Conservation (phyloP, 2,888 invertebrate genomes). For the Acleris literana region DNA sequence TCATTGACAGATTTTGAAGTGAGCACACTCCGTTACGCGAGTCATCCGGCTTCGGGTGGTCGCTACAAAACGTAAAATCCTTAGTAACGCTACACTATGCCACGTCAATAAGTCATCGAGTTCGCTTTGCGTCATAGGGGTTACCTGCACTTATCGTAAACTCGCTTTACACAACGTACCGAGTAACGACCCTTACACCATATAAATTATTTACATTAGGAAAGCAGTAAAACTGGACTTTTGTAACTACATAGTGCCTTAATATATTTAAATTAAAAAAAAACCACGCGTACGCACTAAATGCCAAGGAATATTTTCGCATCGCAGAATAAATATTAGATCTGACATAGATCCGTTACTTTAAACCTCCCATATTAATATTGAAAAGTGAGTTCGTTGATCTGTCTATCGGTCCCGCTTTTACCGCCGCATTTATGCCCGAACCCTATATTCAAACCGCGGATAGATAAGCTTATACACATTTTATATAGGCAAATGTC, state of each 20-base stretch:
- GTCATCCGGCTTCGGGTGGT: slow-evolving; percentile 72
- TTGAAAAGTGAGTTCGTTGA: too few species aligned
- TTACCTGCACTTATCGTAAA: slow-evolving; percentile 64
- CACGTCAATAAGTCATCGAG: slow-evolving; percentile 45
- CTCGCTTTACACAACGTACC: slow-evolving; percentile 44
- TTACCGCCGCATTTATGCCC: too few species aligned
- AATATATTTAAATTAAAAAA: too few species aligned
- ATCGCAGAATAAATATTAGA: slow-evolving; percentile 17
- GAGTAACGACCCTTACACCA: slow-evolving; percentile 28
- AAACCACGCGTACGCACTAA: too few species aligned
- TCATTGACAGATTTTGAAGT: slow-evolving; percentile 52
- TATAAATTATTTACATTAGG: slow-evolving; percentile 8
- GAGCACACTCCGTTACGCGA: slow-evolving; percentile 48
- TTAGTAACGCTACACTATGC: slow-evolving; percentile 67
- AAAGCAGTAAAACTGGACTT: slow-evolving; percentile 52
- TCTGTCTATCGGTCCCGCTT: too few species aligned
- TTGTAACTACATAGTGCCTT: slow-evolving; percentile 59
- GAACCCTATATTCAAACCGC: too few species aligned
- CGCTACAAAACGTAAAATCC: slow-evolving; percentile 77
- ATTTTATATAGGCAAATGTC: too few species aligned
- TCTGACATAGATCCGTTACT: too few species aligned
- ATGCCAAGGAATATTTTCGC: slow-evolving; percentile 37
- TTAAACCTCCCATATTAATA: too few species aligned
- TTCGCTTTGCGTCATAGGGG: slow-evolving; percentile 61
- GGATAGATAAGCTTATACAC: too few species aligned